These are phyloP conservation scores for Tamias sibiricus DNA, from an alignment of 2,113 vertebrate species.

Conservation along the genomic window DNA sequence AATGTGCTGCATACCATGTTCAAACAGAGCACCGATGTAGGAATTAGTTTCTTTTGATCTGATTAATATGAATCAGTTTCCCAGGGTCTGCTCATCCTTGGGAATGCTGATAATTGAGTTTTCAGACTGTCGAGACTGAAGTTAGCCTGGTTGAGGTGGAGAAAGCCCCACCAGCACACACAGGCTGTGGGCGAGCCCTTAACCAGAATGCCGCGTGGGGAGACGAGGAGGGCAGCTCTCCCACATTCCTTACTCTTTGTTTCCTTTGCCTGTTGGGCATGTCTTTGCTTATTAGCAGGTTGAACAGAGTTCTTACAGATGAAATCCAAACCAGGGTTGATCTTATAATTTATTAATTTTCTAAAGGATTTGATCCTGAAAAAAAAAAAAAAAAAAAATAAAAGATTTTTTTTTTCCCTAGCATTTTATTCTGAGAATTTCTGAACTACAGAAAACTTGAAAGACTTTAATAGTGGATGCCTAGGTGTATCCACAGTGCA, in stretches of 20 bases:
- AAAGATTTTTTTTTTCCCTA: not conserved
- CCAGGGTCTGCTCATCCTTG: not conserved
- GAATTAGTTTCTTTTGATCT: not conserved
- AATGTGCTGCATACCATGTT: not conserved
- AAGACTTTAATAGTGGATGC: not conserved
- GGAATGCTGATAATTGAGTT: not conserved
- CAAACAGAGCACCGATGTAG: not conserved
- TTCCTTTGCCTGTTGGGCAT: not conserved
- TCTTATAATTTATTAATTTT: conserved; percentile 37
- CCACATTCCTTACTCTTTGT: conserved; percentile 25
- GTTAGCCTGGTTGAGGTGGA: not conserved
- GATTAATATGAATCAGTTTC: not conserved
- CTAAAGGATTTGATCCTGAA: conserved; percentile 33
- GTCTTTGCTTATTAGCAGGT: conserved; percentile 5
- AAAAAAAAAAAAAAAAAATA: no score
- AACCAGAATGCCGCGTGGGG: not conserved
- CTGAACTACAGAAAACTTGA: not conserved
- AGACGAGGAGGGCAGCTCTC: not conserved
- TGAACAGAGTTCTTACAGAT: conserved; percentile 2
- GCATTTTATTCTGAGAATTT: not conserved
- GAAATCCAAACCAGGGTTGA: not conserved
- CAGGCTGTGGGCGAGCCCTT: not conserved
- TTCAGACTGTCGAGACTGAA: not conserved
- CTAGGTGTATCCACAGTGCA: fast-evolving
- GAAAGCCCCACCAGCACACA: not conserved